Conservation (phyloP, 2,888 invertebrate genomes). For the Dioctria linearis region DNA sequence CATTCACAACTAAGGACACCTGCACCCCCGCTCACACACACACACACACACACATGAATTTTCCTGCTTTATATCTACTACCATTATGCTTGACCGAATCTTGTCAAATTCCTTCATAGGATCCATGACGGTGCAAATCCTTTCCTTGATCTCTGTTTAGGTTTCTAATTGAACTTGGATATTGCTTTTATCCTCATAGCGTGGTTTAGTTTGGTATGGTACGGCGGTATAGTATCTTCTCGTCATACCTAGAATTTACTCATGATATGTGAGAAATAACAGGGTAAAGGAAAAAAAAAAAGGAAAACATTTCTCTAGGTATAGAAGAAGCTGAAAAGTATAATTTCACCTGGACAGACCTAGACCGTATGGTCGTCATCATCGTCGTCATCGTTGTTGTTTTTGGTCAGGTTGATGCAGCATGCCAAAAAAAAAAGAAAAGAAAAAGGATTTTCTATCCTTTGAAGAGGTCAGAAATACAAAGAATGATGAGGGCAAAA, state of each 20-base stretch:
- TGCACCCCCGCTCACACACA: neutral
- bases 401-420: conserved; percentile 15
- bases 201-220: no score
- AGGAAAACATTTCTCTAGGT: neutral
- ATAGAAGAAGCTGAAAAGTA: conserved; percentile 9
- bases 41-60: no score
- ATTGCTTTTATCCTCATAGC: neutral
- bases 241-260: no score
- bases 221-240: no score
- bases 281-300: no score
- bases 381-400: neutral
- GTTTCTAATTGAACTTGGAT: neutral
- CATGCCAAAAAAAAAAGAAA: neutral
- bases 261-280: no score
- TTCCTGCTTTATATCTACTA: neutral
- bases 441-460: neutral
- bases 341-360: conserved; percentile 30
- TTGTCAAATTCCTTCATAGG: conserved; percentile 36
- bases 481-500: no score
- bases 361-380: neutral
- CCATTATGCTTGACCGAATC: conserved; percentile 5
- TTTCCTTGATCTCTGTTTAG: neutral
- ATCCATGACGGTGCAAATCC: conserved; percentile 48
- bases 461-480: neutral
- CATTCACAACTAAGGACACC: neutral